Evolutionary conservation across 2,888 invertebrate genomes (phyloP).

Genomic region (Eristalis pertinax): DNA sequence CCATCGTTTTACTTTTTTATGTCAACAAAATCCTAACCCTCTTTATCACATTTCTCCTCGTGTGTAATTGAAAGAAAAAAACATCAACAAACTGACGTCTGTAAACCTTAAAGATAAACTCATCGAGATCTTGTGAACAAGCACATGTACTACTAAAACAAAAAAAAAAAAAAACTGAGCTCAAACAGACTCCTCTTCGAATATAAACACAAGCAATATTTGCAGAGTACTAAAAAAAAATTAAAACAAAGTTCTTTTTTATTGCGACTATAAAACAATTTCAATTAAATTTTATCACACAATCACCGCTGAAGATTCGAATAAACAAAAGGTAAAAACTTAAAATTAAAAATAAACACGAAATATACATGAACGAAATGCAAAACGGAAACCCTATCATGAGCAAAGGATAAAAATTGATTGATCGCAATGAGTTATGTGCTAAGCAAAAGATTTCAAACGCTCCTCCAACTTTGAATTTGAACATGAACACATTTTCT

Average conservation of each 20-base stretch:
- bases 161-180: no score
- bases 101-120: neutral
- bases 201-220: neutral
- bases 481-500: neutral
- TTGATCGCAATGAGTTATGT: neutral
- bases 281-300: conserved; percentile 32
- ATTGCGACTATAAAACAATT: conserved; percentile 29
- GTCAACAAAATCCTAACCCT: no score
- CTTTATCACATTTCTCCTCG: no score
- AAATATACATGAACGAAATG: conserved; percentile 11
- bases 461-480: neutral
- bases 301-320: conserved; percentile 8
- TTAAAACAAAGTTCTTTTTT: conserved; percentile 18
- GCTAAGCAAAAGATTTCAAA: neutral
- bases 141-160: no score
- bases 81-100: neutral
- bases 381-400: neutral
- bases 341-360: neutral
- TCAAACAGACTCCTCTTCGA: neutral
- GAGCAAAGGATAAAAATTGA: neutral
- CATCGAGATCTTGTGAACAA: no score
- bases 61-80: no score
- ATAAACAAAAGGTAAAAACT: conserved; percentile 8
- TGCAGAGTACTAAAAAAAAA: neutral
- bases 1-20: no score